A percentile compares a stretch with the other conserved stretches of the same genome.
These are phyloP conservation scores for Sebastes trivittatus DNA, from an alignment of 2,797 vertebrate species.

Conservation along the genomic window DNA sequence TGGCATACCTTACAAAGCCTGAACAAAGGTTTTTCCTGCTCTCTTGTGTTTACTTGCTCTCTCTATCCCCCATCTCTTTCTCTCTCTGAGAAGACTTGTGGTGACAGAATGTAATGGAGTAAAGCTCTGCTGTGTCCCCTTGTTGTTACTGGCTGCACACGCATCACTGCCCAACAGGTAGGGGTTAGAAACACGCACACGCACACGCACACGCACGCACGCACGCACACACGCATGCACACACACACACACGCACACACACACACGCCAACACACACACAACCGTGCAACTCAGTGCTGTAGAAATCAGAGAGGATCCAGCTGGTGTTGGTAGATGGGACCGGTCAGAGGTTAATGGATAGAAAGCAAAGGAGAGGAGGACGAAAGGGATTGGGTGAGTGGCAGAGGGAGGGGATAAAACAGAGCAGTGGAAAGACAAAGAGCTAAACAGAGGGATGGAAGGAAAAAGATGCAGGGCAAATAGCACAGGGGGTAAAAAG, in stretches of 20 bases:
- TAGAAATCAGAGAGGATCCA: conserved; percentile 45
- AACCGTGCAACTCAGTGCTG: neutral
- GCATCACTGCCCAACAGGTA: conserved; percentile 37
- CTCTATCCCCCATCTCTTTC: neutral
- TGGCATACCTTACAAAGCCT: conserved; percentile 1
- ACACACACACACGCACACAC: neutral
- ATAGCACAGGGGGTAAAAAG: neutral
- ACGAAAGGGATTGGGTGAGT: neutral
- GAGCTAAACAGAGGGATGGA: conserved; percentile 3
- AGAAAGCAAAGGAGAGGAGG: conserved; percentile 17
- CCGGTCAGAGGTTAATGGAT: conserved; percentile 58
- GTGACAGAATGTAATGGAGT: conserved; percentile 45
- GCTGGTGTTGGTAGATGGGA: conserved; percentile 28
- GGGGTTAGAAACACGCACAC: conserved; percentile 10
- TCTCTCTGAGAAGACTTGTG: neutral
- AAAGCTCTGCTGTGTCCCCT: conserved; percentile 31
- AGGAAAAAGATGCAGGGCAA: neutral
- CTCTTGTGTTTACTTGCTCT: neutral
- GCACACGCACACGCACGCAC: neutral
- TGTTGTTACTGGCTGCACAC: conserved; percentile 23
- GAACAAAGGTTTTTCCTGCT: neutral
- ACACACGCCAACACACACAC: neutral
- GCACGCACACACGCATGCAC: neutral
- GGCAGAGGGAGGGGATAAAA: neutral
- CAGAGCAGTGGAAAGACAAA: neutral